Evolutionary conservation across 2,797 vertebrate genomes (phyloP).

Genomic region (Novumbra hubbsi): DNA sequence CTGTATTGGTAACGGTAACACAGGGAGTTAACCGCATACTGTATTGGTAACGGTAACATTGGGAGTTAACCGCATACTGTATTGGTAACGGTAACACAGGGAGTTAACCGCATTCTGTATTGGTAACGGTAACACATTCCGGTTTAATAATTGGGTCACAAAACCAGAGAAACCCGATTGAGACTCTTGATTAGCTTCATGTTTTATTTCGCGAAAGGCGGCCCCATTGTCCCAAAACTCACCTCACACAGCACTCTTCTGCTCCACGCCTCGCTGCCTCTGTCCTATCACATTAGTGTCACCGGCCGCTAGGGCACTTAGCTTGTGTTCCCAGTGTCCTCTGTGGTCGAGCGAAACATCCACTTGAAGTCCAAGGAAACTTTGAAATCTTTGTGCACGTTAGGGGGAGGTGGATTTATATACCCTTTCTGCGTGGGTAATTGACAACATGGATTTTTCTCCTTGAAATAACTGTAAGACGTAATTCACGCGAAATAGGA

Average conservation of each 20-base stretch:
- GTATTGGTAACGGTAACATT: too few relatives aligned
- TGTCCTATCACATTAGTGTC: constrained; percentile 72
- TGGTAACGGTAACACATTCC: constrained; percentile 27
- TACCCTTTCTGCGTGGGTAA: constrained; percentile 55
- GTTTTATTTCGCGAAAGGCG: constrained; percentile 80
- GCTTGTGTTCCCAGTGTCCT: constrained; percentile 75
- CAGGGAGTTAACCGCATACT: constrained; percentile 1
- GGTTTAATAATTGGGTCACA: constrained; percentile 61
- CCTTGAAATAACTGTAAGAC: neutral
- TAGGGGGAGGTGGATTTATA: constrained; percentile 31
- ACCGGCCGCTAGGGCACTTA: constrained; percentile 77
- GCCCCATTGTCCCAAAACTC: constrained; percentile 82
- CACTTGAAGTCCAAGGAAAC: constrained; percentile 72
- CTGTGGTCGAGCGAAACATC: constrained; percentile 74
- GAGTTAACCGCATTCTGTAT: neutral
- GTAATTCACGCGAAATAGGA: neutral
- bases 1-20: constrained; percentile 22
- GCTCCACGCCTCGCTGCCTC: constrained; percentile 73
- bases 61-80: neutral
- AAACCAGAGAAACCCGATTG: constrained; percentile 48
- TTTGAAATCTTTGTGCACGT: constrained; percentile 65
- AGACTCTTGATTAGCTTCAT: constrained; percentile 76
- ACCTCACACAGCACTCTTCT: constrained; percentile 79
- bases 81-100: neutral
- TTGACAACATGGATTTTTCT: constrained; percentile 37